Base-by-base conservation (phyloP, 2,797 vertebrate species). In the Spea hammondii region DNA sequence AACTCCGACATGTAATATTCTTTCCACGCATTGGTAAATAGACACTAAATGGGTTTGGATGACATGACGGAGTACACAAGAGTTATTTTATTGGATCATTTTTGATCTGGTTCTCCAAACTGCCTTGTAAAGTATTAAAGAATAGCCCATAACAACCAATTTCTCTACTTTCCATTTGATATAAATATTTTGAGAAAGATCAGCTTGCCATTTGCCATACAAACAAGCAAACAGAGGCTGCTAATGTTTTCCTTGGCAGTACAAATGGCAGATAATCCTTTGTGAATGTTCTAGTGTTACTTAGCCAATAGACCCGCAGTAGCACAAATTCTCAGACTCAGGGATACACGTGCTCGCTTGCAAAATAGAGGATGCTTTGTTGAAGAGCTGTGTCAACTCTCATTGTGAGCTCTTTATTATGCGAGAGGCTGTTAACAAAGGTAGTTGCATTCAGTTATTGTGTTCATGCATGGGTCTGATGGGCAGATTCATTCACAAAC, bases 211-310 rank as follows among this genome's bases (percentile, higher is more conserved):
- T 72, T 80, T 82, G 78, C 68, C 74, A 79, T 82, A 79, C 71
- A 85, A 86, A 83, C 77, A 78, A 59, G 55, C 11, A 11, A 59
- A 54, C 78, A 57, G 47, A 51, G 45, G 4, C 17, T 59, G 53
- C 9, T 48, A 14, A 32, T 83, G 46, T 82, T 83, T 82, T 68
- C 14, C 78, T 83, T 75, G 64, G 82, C 70, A 75, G 65, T 84
- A 49, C 76, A 80, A 82, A 65, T 82, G 73, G 60, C 64, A 83
- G 84, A 83, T 74, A 72, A 80, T 65, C 79, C 79, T 68, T 8
- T 48, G 32, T 79, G 83, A 86, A 84, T 73, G 86, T 76, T 65
- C 85, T 68, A 83, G 78, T 84, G 81, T 83, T 82, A 64, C 77
- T 85, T 79, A 71, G 78, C 84, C 71, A 82, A 74, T 72, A 84